Conservation (phyloP, 2,113 vertebrate species). For the Embiotoca jacksoni region DNA sequence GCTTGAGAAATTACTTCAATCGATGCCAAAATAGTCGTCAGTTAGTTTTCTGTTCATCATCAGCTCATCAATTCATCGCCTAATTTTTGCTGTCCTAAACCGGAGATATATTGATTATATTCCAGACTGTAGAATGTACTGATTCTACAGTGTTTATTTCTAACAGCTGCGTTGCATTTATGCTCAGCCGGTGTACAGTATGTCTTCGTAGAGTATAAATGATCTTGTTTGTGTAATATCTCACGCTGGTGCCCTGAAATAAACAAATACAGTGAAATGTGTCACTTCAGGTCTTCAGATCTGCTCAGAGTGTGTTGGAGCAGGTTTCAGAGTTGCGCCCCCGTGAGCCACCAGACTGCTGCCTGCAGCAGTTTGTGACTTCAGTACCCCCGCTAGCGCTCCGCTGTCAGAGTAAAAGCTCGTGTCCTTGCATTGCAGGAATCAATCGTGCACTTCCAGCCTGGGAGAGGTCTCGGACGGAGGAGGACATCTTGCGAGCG, state of each 20-base stretch:
- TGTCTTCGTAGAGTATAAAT: background rate
- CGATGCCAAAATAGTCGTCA: no score
- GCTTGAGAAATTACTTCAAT: no score
- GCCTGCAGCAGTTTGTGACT: slow-evolving; percentile 2
- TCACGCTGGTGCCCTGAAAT: background rate
- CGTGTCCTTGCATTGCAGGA: slow-evolving; percentile 76
- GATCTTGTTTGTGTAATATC: background rate
- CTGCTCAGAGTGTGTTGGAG: background rate
- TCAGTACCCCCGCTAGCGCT: background rate
- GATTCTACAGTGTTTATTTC: no score
- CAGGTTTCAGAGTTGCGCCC: no score
- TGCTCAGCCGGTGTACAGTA: background rate
- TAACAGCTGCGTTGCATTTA: no score
- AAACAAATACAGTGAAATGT: background rate
- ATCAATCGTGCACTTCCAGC: slow-evolving; percentile 91
- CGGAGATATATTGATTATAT: no score
- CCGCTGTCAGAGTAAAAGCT: slow-evolving; percentile 7
- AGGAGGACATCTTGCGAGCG: slow-evolving; percentile 96
- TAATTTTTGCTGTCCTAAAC: no score
- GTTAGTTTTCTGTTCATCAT: no score
- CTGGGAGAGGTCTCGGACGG: slow-evolving; percentile 93
- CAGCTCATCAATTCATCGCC: no score
- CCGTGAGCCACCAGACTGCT: background rate
- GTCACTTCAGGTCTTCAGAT: background rate
- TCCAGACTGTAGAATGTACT: no score